Base-by-base conservation (phyloP, 2,888 invertebrate genomes). In the Allophyes oxyacanthae region DNA sequence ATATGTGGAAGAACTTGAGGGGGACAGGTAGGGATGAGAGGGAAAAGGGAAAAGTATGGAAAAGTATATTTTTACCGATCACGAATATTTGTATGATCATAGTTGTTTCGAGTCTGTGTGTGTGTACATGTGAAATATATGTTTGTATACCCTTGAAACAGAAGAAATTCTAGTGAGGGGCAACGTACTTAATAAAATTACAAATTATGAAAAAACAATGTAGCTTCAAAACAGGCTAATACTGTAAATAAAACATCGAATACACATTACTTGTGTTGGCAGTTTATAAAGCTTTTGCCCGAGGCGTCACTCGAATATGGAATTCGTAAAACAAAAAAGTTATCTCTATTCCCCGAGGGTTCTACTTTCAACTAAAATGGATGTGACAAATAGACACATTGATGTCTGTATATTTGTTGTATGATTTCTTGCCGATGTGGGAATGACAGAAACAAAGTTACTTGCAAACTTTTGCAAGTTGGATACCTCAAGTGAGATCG, bases 291-390 rank as follows among this genome's bases (percentile, higher is more conserved):
- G 43, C 58, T 54, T 52, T 45, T 7, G 61, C 66, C 45, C 30
- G 36, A 28, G 46, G 58, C 59, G 55, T 52, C 54, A 61, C 58
- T 62, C 49, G n/a, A n/a, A 38, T 40, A 57, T 33, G 42, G 64
- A 57, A 62, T 66, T 59, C 59, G 46, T 55, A 49, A 70, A 66
- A 67, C 58, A 64, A 60, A 63, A 69, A 70, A 67, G 51, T 63
- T 69, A 50, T 64, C 62, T 66, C 64, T 51, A 45, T 55, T 44
- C 56, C 59, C 52, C 14, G 5, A 40, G 60, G 64, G 45, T 51
- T 56, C 46, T 44, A 67, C 67, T 71, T 64, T 67, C 59, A 54
- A 64, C 48, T 37, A 28, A 62, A 62, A 59, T 55, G 46, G 37
- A 51, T 43, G 43, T 56, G 62, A 65, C 56, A 70, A 69, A 65